Evolutionary conservation across 1,140 invertebrate species (phyloP).

Genomic region (Penaeus chinensis): DNA sequence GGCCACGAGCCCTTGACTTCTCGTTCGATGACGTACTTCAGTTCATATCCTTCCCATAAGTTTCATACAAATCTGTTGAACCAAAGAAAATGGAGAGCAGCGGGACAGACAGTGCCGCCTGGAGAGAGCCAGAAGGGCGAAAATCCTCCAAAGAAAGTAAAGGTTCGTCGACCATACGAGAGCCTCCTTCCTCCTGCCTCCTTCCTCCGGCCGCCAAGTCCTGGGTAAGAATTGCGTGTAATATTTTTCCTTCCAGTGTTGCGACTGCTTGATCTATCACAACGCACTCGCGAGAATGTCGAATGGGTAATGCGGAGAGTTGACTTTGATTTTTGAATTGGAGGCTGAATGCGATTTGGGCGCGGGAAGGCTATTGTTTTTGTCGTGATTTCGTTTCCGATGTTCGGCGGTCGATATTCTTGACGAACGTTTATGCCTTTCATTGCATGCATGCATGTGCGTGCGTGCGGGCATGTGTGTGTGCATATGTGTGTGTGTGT

Average conservation of each 20-base stretch:
- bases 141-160: neutral
- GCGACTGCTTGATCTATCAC: too few species aligned
- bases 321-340: too few species aligned
- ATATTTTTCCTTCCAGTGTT: neutral
- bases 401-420: too few species aligned
- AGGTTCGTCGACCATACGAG: neutral
- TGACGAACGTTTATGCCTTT: too few species aligned
- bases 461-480: too few species aligned
- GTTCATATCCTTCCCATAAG: slow-evolving; percentile 19
- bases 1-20: neutral
- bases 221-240: slow-evolving; percentile 8
- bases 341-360: too few species aligned
- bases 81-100: slow-evolving; percentile 18
- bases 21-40: slow-evolving; percentile 10
- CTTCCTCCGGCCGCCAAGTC: neutral
- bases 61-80: slow-evolving; percentile 20
- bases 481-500: too few species aligned
- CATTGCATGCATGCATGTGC: too few species aligned
- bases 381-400: too few species aligned
- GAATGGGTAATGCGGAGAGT: too few species aligned
- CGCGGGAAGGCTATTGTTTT: too few species aligned
- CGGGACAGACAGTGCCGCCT: neutral
- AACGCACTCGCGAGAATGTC: too few species aligned
- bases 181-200: neutral
- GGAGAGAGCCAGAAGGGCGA: neutral